Evolutionary conservation across 2,888 invertebrate genomes (phyloP).

Genomic region (Leptopilina myrica): DNA sequence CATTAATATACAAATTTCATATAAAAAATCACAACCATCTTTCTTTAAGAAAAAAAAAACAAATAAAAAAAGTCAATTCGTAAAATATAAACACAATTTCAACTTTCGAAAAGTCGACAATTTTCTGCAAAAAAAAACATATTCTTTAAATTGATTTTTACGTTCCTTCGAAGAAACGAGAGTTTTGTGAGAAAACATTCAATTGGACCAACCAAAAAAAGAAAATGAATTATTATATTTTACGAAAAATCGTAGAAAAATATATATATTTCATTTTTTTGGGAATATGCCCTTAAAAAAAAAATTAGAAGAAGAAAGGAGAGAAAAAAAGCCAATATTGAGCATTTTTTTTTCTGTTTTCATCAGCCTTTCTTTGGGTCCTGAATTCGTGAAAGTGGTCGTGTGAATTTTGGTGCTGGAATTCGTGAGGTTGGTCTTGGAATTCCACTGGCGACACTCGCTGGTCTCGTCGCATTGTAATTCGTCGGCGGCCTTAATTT

Average conservation of each 20-base stretch:
- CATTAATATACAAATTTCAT: background rate
- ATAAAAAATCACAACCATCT: constrained; percentile 31
- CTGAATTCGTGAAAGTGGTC: constrained; percentile 50
- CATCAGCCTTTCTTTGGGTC: constrained; percentile 29
- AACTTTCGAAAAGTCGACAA: background rate
- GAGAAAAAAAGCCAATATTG: background rate
- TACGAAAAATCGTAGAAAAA: constrained; percentile 14
- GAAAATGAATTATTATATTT: no score
- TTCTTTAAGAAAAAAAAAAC: constrained; percentile 1
- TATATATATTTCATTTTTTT: background rate
- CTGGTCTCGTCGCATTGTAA: constrained; percentile 62
- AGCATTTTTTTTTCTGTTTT: background rate
- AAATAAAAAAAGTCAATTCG: background rate
- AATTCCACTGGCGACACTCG: constrained; percentile 67
- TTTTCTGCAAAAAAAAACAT: background rate
- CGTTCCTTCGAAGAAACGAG: constrained; percentile 2
- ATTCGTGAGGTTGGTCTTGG: constrained; percentile 74
- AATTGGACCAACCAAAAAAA: constrained; percentile 55
- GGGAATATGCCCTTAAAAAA: constrained; percentile 1
- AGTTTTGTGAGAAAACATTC: constrained; percentile 60
- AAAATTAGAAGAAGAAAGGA: no score
- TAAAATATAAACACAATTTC: background rate
- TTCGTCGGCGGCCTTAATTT: constrained; percentile 69
- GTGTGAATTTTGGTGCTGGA: constrained; percentile 66
- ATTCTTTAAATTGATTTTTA: no score